Conservation (phyloP, 2,888 invertebrate species). For the Apantesis nais region DNA sequence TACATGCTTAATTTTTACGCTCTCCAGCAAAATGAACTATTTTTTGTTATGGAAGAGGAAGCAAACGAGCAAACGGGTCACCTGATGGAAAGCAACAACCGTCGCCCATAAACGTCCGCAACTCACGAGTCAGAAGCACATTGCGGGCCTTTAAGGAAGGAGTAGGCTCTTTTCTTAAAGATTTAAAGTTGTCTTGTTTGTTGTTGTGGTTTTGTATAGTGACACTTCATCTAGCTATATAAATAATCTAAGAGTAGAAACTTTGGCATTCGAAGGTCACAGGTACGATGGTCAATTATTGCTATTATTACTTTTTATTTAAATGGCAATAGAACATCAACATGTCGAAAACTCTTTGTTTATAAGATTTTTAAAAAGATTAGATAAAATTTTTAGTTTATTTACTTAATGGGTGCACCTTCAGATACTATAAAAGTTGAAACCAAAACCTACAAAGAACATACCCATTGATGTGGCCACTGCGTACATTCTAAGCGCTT, state of each 20-base stretch:
- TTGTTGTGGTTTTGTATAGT: not conserved
- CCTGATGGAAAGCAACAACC: too few species aligned
- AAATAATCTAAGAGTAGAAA: not conserved
- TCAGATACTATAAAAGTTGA: not conserved
- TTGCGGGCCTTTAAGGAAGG: too few species aligned
- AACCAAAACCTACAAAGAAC: not conserved
- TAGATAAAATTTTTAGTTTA: not conserved
- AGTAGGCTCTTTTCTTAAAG: too few species aligned
- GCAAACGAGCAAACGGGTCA: too few species aligned
- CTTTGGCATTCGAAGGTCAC: not conserved
- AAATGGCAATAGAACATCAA: not conserved
- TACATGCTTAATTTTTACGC: not conserved
- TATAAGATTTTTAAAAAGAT: not conserved
- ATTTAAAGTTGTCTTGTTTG: too few species aligned
- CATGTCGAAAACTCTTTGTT: not conserved
- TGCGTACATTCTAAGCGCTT: conserved; percentile 19
- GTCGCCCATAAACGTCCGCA: too few species aligned
- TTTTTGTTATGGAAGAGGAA: too few species aligned
- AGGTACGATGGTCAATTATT: not conserved
- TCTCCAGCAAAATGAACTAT: not conserved
- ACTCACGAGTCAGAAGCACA: too few species aligned
- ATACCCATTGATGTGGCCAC: conserved; percentile 16
- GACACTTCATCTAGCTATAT: not conserved
- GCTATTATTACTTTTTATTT: not conserved
- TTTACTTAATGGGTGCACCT: not conserved